A percentile compares a stretch with the other conserved stretches of the same genome.
These are phyloP conservation scores for Tinea pellionella DNA, from an alignment of 2,888 invertebrate genomes.

Conservation along the genomic window DNA sequence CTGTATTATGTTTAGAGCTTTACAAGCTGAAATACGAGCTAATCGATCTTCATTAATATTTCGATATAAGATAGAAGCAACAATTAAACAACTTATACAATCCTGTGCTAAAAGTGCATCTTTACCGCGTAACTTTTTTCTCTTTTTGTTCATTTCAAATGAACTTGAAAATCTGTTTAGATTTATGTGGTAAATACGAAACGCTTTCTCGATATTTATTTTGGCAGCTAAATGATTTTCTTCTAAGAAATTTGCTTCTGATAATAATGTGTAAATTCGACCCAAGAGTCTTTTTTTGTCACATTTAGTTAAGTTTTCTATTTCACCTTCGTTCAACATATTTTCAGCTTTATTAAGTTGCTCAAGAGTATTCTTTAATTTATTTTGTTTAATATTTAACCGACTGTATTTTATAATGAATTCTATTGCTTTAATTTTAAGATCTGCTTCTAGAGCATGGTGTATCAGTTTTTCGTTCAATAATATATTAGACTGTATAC, in stretches of 20 bases:
- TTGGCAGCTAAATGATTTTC: slow-evolving; percentile 37
- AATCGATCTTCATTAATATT: slow-evolving; percentile 38
- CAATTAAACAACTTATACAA: slow-evolving; percentile 48
- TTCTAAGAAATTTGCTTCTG: slow-evolving; percentile 34
- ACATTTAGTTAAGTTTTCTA: slow-evolving; percentile 20
- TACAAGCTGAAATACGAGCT: slow-evolving; percentile 35
- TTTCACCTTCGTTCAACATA: slow-evolving; percentile 28
- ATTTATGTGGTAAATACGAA: slow-evolving; percentile 38
- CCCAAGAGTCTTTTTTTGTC: slow-evolving; percentile 40
- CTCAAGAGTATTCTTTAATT: slow-evolving; percentile 30
- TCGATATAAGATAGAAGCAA: slow-evolving; percentile 42
- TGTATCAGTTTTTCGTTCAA: slow-evolving; percentile 49
- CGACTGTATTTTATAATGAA: slow-evolving; percentile 40
- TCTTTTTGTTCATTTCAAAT: slow-evolving; percentile 31
- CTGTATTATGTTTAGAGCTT: slow-evolving; percentile 42
- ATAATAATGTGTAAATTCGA: slow-evolving; percentile 43
- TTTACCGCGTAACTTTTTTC: slow-evolving; percentile 32
- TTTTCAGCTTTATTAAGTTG: slow-evolving; percentile 44
- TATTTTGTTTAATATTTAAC: slow-evolving; percentile 38
- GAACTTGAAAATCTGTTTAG: slow-evolving; percentile 36
- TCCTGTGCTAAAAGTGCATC: slow-evolving; percentile 34
- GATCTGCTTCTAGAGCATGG: slow-evolving; percentile 51
- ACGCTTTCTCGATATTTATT: slow-evolving; percentile 37
- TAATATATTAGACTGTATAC: slow-evolving; percentile 43
- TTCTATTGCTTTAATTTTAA: slow-evolving; percentile 42